Base-by-base conservation (phyloP, 2,888 invertebrate genomes). In the Patella caerulea region DNA sequence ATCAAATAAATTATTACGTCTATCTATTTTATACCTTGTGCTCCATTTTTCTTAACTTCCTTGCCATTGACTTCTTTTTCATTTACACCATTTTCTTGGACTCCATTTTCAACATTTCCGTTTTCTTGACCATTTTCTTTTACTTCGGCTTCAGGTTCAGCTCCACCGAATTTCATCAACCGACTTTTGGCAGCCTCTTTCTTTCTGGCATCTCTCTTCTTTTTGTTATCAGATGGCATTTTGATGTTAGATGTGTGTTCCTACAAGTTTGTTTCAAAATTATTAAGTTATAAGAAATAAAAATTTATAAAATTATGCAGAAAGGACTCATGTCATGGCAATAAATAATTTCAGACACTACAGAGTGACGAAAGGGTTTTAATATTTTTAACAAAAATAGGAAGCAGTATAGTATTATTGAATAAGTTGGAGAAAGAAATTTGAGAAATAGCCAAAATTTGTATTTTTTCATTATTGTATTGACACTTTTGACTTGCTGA, bases 201-300 rank as follows among this genome's bases (percentile, higher is more conserved):
- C 93, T 99, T 99, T 92, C 97, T 97, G 91, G 97, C 97, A 91
- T 97, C 97, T 92, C 98, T 96, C 91, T 97, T 97, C 94, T 99
- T 99, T 93, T 99, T 99, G 56, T 98, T 95, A 93, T 99, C 99
- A 88, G 99, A 99, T 92, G 99, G 98, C 99, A 99, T 99, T 70
- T 73, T 85, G 45, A 65, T 65, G 19, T 3, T 19, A 65, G 65
- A 65, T 65, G 65, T 65, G 65, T 65, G 65, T 24, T 65, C 3
- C 65, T 65, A 15, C 45, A 45, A 45, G 7, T 9, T 9, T 45
- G 5, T 34, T 34, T 5, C 5, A 34, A 34, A 34, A 5, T 34
- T 4, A 45, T 1, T 45, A 45, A 45, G 9, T 45, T 0, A 45
- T 1, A 45, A 45, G 45, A 9, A 45, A 7, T 1, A 45, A 34